phyloP scores from a whole-genome alignment of 2,113 vertebrate species.

The Sinocyclocheilus rhinocerous region DNA sequence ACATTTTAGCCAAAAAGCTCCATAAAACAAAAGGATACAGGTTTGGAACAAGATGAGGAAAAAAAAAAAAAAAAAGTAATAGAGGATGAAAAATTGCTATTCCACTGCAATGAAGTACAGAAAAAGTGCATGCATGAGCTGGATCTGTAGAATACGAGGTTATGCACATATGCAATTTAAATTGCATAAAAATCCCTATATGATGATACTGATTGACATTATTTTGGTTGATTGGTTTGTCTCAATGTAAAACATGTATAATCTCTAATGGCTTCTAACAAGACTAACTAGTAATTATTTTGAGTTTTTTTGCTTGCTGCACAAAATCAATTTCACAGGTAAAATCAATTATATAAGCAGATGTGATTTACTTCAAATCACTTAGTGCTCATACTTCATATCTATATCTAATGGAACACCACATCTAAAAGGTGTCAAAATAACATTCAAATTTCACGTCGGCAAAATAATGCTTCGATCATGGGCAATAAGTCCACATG shows the following conservation, averaged over 20 bases:
- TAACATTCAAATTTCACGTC: not conserved
- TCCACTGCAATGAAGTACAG: not conserved
- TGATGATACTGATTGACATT: not conserved
- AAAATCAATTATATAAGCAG: not conserved
- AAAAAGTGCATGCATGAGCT: not conserved
- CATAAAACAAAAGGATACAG: not conserved
- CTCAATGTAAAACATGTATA: not conserved
- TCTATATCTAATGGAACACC: not conserved
- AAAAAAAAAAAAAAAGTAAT: not conserved
- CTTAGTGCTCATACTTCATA: not conserved
- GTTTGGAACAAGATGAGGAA: not conserved
- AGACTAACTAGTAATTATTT: not conserved
- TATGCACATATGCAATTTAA: not conserved
- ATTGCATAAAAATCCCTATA: not conserved
- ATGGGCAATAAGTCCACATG: not conserved
- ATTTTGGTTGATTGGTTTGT: constrained; percentile 9
- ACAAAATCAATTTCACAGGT: not conserved
- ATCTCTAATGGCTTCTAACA: not conserved
- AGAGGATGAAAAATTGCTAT: not conserved
- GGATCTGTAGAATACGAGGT: not conserved
- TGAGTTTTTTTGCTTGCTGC: not conserved
- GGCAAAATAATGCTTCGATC: not conserved
- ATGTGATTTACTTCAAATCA: not conserved
- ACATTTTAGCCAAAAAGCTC: not conserved
- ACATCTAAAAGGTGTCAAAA: not conserved